Base-by-base conservation (phyloP, 2,113 vertebrate genomes). In the Lethenteron reissneri region DNA sequence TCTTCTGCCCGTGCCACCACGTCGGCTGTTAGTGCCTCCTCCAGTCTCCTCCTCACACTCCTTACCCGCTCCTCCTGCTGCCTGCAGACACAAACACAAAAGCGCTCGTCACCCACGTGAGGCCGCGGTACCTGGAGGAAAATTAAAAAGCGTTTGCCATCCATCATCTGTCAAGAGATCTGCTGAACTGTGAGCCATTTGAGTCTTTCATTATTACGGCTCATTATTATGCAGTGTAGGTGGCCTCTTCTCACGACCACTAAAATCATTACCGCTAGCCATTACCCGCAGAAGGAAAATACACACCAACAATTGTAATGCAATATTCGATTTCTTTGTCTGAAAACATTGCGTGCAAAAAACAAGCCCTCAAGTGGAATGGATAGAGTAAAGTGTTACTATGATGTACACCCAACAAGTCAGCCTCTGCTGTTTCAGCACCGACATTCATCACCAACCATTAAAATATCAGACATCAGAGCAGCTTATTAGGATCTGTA, bases 61-160 rank as follows among this genome's bases (percentile, higher is more conserved):
- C 81, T 80, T 15, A 92, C 90, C 75, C 88, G 83, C 76, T 88
- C 78, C 77, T 95, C 90, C 79, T 95, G 90, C 78, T 91, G 88
- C 77, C 90, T 95, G 74, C 58, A 62, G n/a, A n/a, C n/a, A 68
- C n/a, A n/a, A n/a, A 68, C 64, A 68, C 64, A 41, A 41, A 41
- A 68, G 64, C n/a, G n/a, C n/a, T 68, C 8, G 25, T 68, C n/a
- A 11, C 10, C 25, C 64, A 68, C n/a, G 25, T 68, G 25, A 68
- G 25, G 64, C 25, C 64, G 25, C 64, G 25, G 3, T 10, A 25
- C n/a, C 64, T 25, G n/a, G 2, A 64, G n/a, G 64, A 68, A 68
- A 17, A 25, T 17, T n/a, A 25, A 25, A 68, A 68, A 17, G 10
- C n/a, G n/a, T 25, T 68, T n/a, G 10, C n/a, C 8, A 68, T 17